Conservation (phyloP, 2,888 invertebrate species). For the Drosophila conformis region DNA sequence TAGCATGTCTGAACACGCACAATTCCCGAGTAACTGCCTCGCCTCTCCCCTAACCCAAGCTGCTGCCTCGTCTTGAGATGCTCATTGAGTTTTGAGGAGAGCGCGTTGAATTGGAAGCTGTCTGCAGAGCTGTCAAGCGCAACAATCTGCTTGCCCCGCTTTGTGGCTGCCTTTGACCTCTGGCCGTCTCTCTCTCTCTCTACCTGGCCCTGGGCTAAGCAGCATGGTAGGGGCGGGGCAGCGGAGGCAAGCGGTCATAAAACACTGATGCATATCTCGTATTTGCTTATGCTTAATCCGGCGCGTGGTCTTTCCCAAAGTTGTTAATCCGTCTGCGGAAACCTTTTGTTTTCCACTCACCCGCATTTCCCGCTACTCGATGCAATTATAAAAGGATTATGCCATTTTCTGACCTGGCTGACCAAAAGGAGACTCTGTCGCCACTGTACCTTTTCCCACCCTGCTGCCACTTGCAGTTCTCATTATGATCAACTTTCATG, state of each 20-base stretch:
- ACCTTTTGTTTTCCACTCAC: constrained; percentile 63
- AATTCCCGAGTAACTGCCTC: not conserved
- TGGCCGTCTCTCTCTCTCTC: constrained; percentile 1
- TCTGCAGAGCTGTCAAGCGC: constrained; percentile 70
- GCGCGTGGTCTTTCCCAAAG: constrained; percentile 77
- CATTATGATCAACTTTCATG: constrained; percentile 67
- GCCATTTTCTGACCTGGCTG: constrained; percentile 50
- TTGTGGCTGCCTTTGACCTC: constrained; percentile 45
- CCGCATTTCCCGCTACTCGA: constrained; percentile 64
- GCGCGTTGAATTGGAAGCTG: constrained; percentile 76
- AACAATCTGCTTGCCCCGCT: constrained; percentile 24
- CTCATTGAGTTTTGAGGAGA: constrained; percentile 47
- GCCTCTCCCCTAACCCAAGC: not conserved
- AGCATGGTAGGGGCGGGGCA: not conserved
- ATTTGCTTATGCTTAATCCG: constrained; percentile 70
- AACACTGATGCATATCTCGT: constrained; percentile 62
- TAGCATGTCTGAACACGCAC: constrained; percentile 38
- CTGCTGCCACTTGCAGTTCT: constrained; percentile 41
- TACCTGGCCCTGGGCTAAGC: not conserved
- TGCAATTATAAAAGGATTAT: constrained; percentile 80
- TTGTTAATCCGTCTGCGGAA: constrained; percentile 67
- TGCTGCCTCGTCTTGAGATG: not conserved
- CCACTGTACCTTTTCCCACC: constrained; percentile 3
- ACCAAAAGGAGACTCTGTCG: not conserved
- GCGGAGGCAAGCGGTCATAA: constrained; percentile 44